Conservation (phyloP, 2,797 vertebrate genomes). For the Danio jaintianensis region DNA sequence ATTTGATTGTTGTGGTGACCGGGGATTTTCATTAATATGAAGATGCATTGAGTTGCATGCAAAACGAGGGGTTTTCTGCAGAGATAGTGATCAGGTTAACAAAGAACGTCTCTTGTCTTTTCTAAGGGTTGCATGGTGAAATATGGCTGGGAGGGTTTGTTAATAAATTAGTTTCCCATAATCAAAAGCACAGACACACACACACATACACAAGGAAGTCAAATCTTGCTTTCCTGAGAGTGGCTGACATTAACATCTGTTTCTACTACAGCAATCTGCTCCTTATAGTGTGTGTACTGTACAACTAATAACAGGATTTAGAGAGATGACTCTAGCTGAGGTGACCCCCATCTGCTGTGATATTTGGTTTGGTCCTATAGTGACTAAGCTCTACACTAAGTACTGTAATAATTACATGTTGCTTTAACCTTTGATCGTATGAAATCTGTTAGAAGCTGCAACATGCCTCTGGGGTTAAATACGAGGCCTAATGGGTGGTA, state of each 20-base stretch:
- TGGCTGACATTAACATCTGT: conserved; percentile 74
- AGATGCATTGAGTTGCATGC: conserved; percentile 40
- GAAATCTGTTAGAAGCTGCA: conserved; percentile 57
- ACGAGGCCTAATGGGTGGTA: conserved; percentile 47
- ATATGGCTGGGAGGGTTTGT: conserved; percentile 66
- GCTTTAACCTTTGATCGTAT: conserved; percentile 59
- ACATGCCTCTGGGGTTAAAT: conserved; percentile 40
- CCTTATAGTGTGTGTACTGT: conserved; percentile 66
- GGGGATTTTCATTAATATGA: conserved; percentile 19
- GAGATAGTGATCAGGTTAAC: conserved; percentile 57
- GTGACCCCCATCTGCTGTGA: conserved; percentile 56
- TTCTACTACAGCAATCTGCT: conserved; percentile 72
- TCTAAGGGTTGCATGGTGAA: conserved; percentile 52
- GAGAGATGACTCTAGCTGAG: conserved; percentile 47
- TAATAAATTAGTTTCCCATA: conserved; percentile 69
- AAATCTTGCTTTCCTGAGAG: conserved; percentile 70
- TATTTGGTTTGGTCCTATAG: conserved; percentile 30
- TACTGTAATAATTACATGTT: conserved; percentile 55
- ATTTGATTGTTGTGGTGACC: conserved; percentile 4
- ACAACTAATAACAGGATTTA: conserved; percentile 58
- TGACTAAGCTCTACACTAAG: conserved; percentile 53
- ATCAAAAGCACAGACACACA: conserved; percentile 65
- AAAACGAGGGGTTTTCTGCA: conserved; percentile 48
- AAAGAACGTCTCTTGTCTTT: conserved; percentile 52
- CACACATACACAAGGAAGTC: conserved; percentile 55